These are phyloP conservation scores for Glyphotaelius pellucidus DNA, from an alignment of 2,888 invertebrate genomes.

Conservation along the genomic window DNA sequence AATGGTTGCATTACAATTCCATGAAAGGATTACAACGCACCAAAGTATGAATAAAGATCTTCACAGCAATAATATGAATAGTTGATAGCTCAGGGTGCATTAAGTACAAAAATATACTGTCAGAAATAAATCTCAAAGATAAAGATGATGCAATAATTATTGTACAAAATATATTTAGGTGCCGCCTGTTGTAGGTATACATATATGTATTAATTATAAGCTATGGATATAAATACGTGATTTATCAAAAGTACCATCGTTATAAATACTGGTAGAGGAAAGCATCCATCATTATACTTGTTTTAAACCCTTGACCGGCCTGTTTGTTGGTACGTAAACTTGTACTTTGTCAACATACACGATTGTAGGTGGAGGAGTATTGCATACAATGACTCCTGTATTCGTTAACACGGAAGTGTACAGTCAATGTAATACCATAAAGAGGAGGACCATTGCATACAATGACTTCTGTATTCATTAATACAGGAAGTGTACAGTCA, in stretches of 20 bases:
- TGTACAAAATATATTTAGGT: conserved; percentile 2
- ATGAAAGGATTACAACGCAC: conserved; percentile 39
- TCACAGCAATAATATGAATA: neutral
- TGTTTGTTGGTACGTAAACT: neutral
- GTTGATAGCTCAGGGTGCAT: conserved; percentile 37
- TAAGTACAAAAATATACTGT: conserved; percentile 57
- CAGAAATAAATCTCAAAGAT: neutral
- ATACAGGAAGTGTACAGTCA: too few relatives aligned
- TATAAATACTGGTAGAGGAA: neutral
- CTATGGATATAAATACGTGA: conserved; percentile 44
- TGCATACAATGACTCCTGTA: neutral
- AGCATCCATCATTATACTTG: neutral
- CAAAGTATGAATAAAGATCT: neutral
- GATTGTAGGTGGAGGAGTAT: neutral
- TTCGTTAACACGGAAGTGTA: neutral
- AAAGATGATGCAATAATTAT: neutral
- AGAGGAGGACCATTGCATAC: too few relatives aligned
- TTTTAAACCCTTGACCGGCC: conserved; percentile 35
- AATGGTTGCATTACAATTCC: conserved; percentile 52
- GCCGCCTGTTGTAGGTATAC: neutral
- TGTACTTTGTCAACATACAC: neutral
- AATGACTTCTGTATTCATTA: too few relatives aligned
- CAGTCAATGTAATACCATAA: neutral
- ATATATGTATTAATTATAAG: neutral
- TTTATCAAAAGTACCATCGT: conserved; percentile 32